Conservation (phyloP, 2,797 vertebrate species). For the Melanotaenia parkinsoni region DNA sequence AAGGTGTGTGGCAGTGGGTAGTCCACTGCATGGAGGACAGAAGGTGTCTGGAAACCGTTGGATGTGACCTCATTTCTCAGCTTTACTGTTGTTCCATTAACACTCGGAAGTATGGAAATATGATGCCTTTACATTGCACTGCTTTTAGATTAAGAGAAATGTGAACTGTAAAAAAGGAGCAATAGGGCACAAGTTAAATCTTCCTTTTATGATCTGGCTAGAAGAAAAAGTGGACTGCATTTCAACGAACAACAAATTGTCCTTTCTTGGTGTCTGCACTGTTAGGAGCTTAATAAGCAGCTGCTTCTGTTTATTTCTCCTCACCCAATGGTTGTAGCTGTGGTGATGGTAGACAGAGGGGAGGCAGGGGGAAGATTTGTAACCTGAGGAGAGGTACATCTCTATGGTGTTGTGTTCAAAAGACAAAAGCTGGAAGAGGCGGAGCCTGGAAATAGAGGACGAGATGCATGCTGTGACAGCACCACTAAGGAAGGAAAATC, state of each 20-base stretch:
- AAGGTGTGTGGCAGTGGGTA: conserved; percentile 24
- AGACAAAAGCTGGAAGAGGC: conserved; percentile 39
- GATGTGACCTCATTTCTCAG: conserved; percentile 52
- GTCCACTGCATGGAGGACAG: conserved; percentile 31
- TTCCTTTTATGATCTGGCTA: conserved; percentile 63
- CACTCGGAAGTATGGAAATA: conserved; percentile 4
- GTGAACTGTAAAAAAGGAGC: conserved; percentile 20
- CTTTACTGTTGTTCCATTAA: conserved; percentile 37
- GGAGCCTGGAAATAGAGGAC: conserved; percentile 38
- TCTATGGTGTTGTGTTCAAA: conserved; percentile 56
- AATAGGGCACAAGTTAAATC: conserved; percentile 44
- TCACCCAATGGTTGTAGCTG: conserved; percentile 32
- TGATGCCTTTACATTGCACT: conserved; percentile 32
- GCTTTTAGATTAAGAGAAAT: conserved; percentile 41
- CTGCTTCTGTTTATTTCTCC: conserved; percentile 28
- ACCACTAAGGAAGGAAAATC: conserved; percentile 29
- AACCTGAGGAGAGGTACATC: conserved; percentile 62
- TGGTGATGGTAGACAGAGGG: conserved; percentile 28
- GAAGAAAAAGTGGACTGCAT: conserved; percentile 64
- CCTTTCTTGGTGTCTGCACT: conserved; percentile 48
- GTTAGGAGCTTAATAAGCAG: conserved; percentile 32
- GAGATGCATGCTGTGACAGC: conserved; percentile 47
- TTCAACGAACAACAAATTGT: too few relatives aligned
- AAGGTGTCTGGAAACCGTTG: conserved; percentile 14
- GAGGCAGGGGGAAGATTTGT: conserved; percentile 46